Percentiles rank a stretch among this genome's conserved stretches.
Evolutionary conservation across 2,797 vertebrate genomes (phyloP).

Genomic region (Parauchenoglanis punctatus): DNA sequence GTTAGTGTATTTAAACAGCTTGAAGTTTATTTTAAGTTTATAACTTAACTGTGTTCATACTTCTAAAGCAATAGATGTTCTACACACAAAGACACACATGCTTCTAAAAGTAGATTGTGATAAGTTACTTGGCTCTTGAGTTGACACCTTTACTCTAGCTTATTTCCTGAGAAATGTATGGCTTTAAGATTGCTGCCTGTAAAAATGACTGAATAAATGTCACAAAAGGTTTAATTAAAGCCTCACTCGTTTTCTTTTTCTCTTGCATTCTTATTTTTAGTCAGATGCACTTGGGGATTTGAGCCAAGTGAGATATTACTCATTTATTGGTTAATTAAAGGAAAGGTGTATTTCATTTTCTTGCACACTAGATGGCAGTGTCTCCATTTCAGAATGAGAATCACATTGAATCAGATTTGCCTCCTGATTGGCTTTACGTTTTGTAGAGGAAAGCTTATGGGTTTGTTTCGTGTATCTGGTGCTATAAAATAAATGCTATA

Average conservation of each 20-base stretch:
- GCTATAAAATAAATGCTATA: not conserved
- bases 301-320: not conserved
- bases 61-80: not conserved
- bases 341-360: not conserved
- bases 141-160: not conserved
- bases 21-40: conserved; percentile 12
- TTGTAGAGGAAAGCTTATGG: not conserved
- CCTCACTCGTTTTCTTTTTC: not conserved
- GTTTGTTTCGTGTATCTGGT: not conserved
- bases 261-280: not conserved
- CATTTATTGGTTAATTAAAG: not conserved
- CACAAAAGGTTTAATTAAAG: conserved; percentile 22
- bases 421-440: not conserved
- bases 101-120: conserved; percentile 15
- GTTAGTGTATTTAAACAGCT: conserved; percentile 34
- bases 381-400: not conserved
- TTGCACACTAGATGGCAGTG: not conserved
- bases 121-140: conserved; percentile 2
- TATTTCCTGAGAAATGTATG: conserved; percentile 39
- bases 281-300: not conserved
- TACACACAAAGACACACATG: not conserved
- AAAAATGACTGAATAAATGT: conserved; percentile 55
- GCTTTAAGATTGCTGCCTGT: conserved; percentile 34
- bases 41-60: not conserved
- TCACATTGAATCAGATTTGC: no score